Base-by-base conservation (phyloP, 2,797 vertebrate species). In the Molossus molossus region DNA sequence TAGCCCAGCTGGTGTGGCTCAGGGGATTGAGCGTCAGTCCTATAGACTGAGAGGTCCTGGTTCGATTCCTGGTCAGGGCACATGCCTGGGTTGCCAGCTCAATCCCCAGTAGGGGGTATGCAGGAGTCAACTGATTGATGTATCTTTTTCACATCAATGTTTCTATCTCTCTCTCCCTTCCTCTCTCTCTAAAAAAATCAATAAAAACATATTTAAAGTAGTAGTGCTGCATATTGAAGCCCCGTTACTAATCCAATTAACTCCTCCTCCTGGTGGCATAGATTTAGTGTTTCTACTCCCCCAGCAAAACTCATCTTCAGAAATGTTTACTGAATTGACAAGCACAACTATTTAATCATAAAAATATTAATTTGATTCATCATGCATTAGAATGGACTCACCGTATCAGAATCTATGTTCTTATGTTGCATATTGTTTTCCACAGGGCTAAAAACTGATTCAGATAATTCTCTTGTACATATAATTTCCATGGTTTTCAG, bases 401-500 rank as follows among this genome's bases (percentile, higher is more conserved):
- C 96, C 75, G n/a, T 45, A 64, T 87, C 91, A 85, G 94, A 81
- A 82, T 85, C 40, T 62, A 6, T 9, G 5, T 73, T 87, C 11
- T 58, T 67, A 88, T 25, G 60, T 94, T 17, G 77, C 86, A 81
- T 81, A 45, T 60, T 91, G 81, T 81, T 94, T 97, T 86, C 53
- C 7, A 14, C 27, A 90, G 94, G 94, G 91, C 88, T 91, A 96
- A 94, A 83, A 94, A 85, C 29, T 55, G 90, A 90, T 92, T 97
- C 94, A 95, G 91, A 92, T 89, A 95, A 8, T 60, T 94, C 45
- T 92, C 23, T 88, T 95, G 72, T 92, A 91, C 90, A 97, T 33
- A 98, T 95, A 45, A 84, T 86, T 98, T 98, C 93, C n/a, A 93
- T 94, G 72, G 85, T 67, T 87, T 98, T 97, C 96, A 98, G 86